These are phyloP conservation scores for Chrosomus eos DNA, from an alignment of 2,797 vertebrate species.

Conservation along the genomic window DNA sequence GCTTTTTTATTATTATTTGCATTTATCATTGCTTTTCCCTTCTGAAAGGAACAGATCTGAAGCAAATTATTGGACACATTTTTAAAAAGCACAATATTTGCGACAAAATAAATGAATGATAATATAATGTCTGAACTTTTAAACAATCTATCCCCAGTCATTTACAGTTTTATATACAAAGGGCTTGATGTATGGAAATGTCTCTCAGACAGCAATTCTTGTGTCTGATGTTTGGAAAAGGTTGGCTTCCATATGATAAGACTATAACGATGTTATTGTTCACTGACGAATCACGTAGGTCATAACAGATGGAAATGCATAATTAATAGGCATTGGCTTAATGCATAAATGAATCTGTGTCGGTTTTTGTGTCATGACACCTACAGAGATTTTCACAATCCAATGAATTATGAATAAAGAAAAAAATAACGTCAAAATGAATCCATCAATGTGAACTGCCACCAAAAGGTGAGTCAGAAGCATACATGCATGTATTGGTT, in stretches of 20 bases:
- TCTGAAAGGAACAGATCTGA: background rate
- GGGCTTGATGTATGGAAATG: background rate
- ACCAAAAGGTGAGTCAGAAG: background rate
- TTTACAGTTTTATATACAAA: background rate
- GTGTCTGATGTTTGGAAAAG: background rate
- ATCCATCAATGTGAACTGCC: background rate
- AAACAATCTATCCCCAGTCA: background rate
- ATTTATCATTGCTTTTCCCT: background rate
- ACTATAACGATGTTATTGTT: background rate
- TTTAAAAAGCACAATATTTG: background rate
- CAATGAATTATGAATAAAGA: slow-evolving; percentile 5
- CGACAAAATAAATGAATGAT: background rate
- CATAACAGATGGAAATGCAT: slow-evolving; percentile 43
- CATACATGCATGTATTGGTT: background rate
- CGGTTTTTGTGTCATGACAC: slow-evolving; percentile 25
- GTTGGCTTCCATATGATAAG: background rate
- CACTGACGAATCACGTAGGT: background rate
- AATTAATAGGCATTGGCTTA: slow-evolving; percentile 18
- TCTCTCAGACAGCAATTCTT: background rate
- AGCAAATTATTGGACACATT: background rate
- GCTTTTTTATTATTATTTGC: background rate
- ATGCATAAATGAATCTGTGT: slow-evolving; percentile 48
- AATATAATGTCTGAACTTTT: background rate
- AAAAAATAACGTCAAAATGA: background rate
- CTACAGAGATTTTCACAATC: slow-evolving; percentile 9